Percentiles rank a stretch among this genome's conserved stretches.
phyloP scores from a whole-genome alignment of 2,888 invertebrate species.

The Nipponacmea schrenckii region DNA sequence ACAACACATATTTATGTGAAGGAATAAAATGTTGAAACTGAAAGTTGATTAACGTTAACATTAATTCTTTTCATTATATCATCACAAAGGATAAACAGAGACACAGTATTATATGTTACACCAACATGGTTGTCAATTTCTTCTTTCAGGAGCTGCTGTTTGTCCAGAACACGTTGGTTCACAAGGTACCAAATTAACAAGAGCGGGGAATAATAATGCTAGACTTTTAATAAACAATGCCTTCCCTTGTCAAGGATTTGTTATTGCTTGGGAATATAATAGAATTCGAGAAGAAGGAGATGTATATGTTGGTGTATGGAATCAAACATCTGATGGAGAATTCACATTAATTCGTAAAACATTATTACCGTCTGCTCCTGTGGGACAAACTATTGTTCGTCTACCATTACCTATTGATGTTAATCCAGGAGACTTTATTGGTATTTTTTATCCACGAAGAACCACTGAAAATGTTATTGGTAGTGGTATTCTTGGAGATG shows the following conservation, averaged over 20 bases:
- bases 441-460: constrained; percentile 54
- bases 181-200: constrained; percentile 44
- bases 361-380: constrained; percentile 42
- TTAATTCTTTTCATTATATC: no score
- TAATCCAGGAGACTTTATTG: constrained; percentile 60
- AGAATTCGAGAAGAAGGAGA: constrained; percentile 46
- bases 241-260: constrained; percentile 60
- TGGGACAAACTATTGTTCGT: constrained; percentile 42
- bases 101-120: no score
- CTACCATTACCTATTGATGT: constrained; percentile 47
- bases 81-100: not conserved
- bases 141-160: constrained; percentile 31
- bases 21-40: no score
- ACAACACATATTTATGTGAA: no score
- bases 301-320: constrained; percentile 59
- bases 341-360: constrained; percentile 52
- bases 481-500: constrained; percentile 41
- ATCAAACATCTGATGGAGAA: constrained; percentile 46
- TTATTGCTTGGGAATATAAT: constrained; percentile 57
- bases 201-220: constrained; percentile 53
- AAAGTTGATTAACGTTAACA: no score
- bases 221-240: constrained; percentile 60
- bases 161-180: constrained; percentile 58
- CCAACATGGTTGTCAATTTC: no score
- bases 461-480: constrained; percentile 54